Evolutionary conservation across 2,113 vertebrate species (phyloP).

Genomic region (Phaethornis superciliosus): DNA sequence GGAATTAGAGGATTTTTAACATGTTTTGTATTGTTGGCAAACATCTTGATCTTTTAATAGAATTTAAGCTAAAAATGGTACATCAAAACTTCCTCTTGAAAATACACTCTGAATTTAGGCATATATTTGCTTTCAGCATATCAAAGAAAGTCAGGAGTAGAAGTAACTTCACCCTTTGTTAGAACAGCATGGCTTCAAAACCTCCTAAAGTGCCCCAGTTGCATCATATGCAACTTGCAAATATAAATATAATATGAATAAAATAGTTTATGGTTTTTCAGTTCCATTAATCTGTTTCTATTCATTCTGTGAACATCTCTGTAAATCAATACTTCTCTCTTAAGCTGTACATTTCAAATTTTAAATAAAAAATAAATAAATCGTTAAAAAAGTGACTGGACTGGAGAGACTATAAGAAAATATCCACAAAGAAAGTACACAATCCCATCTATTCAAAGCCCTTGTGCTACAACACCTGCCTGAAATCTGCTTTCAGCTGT

Average conservation of each 20-base stretch:
- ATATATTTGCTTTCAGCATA: neutral
- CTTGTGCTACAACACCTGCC: neutral
- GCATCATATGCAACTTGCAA: neutral
- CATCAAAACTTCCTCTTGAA: neutral
- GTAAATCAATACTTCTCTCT: slow-evolving; percentile 8
- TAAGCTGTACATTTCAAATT: neutral
- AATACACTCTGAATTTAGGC: neutral
- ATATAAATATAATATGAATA: neutral
- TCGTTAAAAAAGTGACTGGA: neutral
- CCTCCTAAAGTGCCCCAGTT: neutral
- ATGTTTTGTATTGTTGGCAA: neutral
- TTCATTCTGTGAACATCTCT: neutral
- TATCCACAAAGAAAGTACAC: neutral
- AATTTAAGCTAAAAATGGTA: neutral
- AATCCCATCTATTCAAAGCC: neutral
- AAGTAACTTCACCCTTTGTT: neutral
- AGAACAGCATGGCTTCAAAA: neutral
- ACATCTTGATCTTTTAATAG: neutral
- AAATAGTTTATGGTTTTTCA: neutral
- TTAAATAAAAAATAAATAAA: neutral
- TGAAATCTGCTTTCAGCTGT: neutral
- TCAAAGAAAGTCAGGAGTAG: neutral
- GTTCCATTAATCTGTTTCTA: neutral
- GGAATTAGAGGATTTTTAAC: neutral
- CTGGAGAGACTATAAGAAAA: neutral